Percentiles rank a stretch among this genome's conserved stretches.
Conservation (phyloP, 2,113 vertebrate genomes). For the Rattus rattus region DNA sequence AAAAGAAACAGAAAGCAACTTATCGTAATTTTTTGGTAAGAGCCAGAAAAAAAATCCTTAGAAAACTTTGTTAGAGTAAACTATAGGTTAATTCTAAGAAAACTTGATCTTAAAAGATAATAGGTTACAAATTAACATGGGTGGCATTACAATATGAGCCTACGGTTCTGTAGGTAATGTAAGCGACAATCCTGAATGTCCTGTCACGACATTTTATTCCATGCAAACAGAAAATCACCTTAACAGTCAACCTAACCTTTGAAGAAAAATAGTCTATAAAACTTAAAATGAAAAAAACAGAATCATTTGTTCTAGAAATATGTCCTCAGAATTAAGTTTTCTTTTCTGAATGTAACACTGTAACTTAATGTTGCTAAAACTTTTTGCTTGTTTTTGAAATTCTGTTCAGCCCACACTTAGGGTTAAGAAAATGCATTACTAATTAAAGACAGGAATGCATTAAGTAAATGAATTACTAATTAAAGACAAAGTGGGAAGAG, state of each 20-base stretch:
- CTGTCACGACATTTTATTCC: neutral
- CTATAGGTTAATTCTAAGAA: neutral
- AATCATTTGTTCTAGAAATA: neutral
- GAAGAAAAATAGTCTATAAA: conserved; percentile 12
- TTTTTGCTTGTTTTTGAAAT: neutral
- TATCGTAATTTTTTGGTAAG: conserved; percentile 25
- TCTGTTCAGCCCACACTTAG: conserved; percentile 8
- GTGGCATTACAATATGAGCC: neutral
- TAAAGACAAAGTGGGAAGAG: neutral
- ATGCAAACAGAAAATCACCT: conserved; percentile 15
- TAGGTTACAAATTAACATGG: neutral
- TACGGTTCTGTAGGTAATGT: neutral
- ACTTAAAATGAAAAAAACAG: neutral
- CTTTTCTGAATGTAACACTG: conserved; percentile 31
- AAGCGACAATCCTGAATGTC: neutral
- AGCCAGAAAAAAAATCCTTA: conserved; percentile 43
- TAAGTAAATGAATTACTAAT: conserved; percentile 1
- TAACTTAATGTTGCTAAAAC: neutral
- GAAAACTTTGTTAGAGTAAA: conserved; percentile 33
- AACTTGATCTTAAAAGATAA: neutral
- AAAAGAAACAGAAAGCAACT: neutral
- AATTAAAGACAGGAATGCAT: conserved; percentile 34
- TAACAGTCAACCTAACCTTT: conserved; percentile 5
- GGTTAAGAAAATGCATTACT: neutral
- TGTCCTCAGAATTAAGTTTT: conserved; percentile 14